phyloP scores from a whole-genome alignment of 2,888 invertebrate genomes.

The Nowickia ferox region DNA sequence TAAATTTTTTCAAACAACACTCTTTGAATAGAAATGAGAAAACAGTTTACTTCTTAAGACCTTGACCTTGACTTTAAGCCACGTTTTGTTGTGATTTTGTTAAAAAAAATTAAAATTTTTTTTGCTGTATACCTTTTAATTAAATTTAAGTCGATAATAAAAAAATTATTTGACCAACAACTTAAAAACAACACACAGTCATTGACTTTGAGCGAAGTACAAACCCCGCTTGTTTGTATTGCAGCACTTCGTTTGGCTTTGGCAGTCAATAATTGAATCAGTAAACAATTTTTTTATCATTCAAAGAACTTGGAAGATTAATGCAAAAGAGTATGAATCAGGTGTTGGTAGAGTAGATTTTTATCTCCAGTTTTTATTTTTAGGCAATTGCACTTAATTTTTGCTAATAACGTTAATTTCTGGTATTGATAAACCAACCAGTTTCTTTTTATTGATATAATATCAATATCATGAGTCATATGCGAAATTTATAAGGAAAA shows the following conservation, averaged over 20 bases:
- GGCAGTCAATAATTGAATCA: constrained; percentile 35
- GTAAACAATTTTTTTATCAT: neutral
- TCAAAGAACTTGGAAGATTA: constrained; percentile 3
- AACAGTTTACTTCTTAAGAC: constrained; percentile 7
- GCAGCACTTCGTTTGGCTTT: neutral
- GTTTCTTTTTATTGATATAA: constrained; percentile 12
- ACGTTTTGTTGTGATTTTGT: constrained; percentile 17
- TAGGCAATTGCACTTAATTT: constrained; percentile 1
- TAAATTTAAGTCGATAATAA: neutral
- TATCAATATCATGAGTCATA: neutral
- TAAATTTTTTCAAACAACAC: neutral
- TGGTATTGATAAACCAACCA: neutral
- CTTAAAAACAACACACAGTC: constrained; percentile 42
- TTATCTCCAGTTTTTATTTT: constrained; percentile 2
- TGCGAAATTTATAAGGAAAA: neutral
- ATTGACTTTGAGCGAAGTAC: constrained; percentile 60
- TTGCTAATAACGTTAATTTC: constrained; percentile 1
- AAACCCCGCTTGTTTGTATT: constrained; percentile 17
- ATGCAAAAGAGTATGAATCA: neutral
- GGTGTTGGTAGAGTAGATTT: constrained; percentile 1
- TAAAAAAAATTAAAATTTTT: neutral
- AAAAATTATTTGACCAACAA: constrained; percentile 28
- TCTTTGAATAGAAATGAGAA: neutral
- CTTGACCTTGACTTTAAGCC: constrained; percentile 43
- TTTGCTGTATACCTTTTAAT: constrained; percentile 10